Evolutionary conservation across 2,888 invertebrate genomes (phyloP).

Genomic region (Pelosia muscerda): DNA sequence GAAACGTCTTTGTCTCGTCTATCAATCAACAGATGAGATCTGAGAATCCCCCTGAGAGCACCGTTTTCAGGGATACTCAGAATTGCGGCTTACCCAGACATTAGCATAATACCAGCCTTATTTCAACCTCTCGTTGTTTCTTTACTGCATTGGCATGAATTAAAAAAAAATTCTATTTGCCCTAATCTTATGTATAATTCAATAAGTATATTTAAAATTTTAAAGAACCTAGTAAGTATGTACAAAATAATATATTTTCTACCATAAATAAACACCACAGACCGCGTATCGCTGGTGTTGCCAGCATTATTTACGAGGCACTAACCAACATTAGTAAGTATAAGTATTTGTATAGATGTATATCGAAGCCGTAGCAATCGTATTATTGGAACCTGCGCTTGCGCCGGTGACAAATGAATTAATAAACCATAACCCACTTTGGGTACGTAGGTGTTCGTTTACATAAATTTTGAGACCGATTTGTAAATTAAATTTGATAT

Average conservation of each 20-base stretch:
- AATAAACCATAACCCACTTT: conserved; percentile 24
- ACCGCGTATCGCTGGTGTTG: conserved; percentile 49
- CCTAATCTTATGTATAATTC: neutral
- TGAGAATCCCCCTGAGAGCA: too few species aligned
- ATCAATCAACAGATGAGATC: too few species aligned
- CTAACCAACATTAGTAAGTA: conserved; percentile 44
- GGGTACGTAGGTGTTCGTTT: conserved; percentile 25
- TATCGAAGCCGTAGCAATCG: conserved; percentile 18
- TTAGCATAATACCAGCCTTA: too few species aligned
- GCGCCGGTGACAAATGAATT: conserved; percentile 56
- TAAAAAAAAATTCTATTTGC: neutral
- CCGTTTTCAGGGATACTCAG: too few species aligned
- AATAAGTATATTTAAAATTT: neutral
- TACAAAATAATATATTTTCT: conserved; percentile 15
- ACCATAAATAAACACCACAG: conserved; percentile 53
- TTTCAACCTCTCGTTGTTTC: neutral
- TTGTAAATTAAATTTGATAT: conserved; percentile 11
- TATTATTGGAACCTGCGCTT: conserved; percentile 53
- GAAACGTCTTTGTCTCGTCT: too few species aligned
- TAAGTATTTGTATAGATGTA: conserved; percentile 20
- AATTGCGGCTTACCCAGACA: too few species aligned
- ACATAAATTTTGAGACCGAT: conserved; percentile 9
- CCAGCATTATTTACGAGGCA: conserved; percentile 53
- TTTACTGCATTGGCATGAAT: too few species aligned
- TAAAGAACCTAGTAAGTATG: neutral